Evolutionary conservation across 2,888 invertebrate genomes (phyloP).

Genomic region (Dryocosmus kuriphilus): DNA sequence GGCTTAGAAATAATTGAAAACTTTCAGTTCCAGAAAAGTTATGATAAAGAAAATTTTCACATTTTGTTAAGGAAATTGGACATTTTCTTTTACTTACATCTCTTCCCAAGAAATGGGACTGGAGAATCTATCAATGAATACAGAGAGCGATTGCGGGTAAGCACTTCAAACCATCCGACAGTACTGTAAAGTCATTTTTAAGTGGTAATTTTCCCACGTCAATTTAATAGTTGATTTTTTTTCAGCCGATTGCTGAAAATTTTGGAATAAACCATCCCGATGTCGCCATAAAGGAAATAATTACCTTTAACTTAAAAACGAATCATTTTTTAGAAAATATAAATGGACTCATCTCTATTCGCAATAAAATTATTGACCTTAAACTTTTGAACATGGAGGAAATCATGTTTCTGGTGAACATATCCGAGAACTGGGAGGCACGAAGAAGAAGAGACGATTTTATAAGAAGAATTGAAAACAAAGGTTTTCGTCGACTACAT

Average conservation of each 20-base stretch:
- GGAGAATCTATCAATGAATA: neutral
- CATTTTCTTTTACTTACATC: conserved; percentile 15
- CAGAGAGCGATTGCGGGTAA: conserved; percentile 29
- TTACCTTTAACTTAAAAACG: conserved; percentile 8
- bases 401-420: neutral
- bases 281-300: neutral
- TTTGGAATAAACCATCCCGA: neutral
- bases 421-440: neutral
- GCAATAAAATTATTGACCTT: neutral
- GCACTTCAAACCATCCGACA: neutral
- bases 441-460: neutral
- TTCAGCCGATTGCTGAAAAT: neutral
- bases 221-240: neutral
- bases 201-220: too few relatives aligned
- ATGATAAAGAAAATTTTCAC: neutral
- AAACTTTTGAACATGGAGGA: conserved; percentile 14
- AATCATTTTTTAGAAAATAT: neutral
- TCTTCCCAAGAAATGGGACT: neutral
- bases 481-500: neutral
- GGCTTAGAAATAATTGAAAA: neutral
- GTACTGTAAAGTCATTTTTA: neutral
- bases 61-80: conserved; percentile 21
- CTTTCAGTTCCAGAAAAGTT: neutral
- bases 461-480: neutral
- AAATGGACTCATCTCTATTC: neutral